Evolutionary conservation across 2,113 vertebrate genomes (phyloP).

Genomic region (Okapia johnstoni): DNA sequence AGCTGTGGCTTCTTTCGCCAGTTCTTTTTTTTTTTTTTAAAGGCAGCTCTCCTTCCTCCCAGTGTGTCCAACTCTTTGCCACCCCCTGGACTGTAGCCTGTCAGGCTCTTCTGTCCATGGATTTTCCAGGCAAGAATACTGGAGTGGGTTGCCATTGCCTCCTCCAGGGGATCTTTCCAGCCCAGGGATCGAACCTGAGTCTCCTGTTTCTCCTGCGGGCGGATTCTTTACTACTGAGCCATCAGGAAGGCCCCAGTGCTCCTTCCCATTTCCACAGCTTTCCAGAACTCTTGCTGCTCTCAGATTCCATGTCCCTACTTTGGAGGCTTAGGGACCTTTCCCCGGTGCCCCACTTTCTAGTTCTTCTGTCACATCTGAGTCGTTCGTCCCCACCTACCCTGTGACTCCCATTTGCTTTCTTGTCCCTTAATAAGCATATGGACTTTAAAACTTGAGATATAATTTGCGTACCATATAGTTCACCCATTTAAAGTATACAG

Average conservation of each 20-base stretch:
- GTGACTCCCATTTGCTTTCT: not conserved
- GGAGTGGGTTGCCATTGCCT: not conserved
- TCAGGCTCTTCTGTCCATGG: not conserved
- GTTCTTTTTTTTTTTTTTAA: not conserved
- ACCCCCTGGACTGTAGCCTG: not conserved
- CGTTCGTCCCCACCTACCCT: not conserved
- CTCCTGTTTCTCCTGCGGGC: not conserved
- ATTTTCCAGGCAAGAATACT: not conserved
- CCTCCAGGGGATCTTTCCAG: not conserved
- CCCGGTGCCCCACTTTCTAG: not conserved
- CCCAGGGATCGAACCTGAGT: not conserved
- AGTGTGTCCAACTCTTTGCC: not conserved
- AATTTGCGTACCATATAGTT: not conserved
- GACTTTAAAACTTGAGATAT: not conserved
- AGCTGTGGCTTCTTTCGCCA: not conserved
- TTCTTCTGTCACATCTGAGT: not conserved
- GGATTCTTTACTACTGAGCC: not conserved
- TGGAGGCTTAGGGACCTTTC: not conserved
- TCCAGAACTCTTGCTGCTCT: rapidly evolving
- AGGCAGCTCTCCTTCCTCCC: not conserved
- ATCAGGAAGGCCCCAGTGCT: not conserved
- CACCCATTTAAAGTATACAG: not conserved
- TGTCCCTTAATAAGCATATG: not conserved
- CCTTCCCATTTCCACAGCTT: not conserved
- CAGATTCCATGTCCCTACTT: not conserved